Conservation (phyloP, 2,113 vertebrate genomes). For the human (Homo sapiens) region GRCh38 chr12:118552001-118552500, state of each 20-base stretch:
- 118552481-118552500: background rate
- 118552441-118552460: background rate
- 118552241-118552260: background rate
- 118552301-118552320: background rate
- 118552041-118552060: background rate
- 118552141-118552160: background rate
- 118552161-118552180: background rate
- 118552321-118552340: background rate
- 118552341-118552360: background rate
- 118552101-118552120: background rate
- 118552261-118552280: background rate
- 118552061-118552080: background rate
- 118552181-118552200: background rate
- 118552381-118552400: background rate
- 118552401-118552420: background rate
- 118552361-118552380: background rate
- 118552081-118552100: background rate
- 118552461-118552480: background rate
- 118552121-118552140: background rate
- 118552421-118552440: background rate
- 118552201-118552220: background rate
- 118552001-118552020: background rate
- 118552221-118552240: background rate
- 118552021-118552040: background rate
- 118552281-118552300: background rate